Evolutionary conservation across 2,113 vertebrate species (phyloP).

Genomic region (Thunnus thynnus): DNA sequence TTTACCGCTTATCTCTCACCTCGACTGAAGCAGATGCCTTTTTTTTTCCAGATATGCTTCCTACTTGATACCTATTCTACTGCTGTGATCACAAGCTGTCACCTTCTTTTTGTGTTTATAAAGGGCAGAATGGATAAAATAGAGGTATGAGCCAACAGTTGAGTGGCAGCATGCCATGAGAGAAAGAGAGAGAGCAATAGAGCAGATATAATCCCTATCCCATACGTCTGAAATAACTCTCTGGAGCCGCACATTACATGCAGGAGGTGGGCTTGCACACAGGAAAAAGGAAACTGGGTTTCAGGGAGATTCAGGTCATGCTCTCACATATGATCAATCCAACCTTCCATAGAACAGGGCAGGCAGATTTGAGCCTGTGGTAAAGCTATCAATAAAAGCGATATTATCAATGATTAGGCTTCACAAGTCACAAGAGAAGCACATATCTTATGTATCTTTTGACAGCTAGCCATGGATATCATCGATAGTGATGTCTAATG

Average conservation of each 20-base stretch:
- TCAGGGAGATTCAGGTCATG: conserved; percentile 68
- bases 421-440: conserved; percentile 61
- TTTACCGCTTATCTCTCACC: conserved; percentile 26
- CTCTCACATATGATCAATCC: conserved; percentile 63
- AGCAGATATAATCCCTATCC: conserved; percentile 57
- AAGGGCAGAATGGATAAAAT: conserved; percentile 47
- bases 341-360: conserved; percentile 54
- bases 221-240: conserved; percentile 61
- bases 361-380: conserved; percentile 44
- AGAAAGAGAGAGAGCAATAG: conserved; percentile 65
- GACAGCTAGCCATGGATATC: conserved; percentile 47
- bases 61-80: conserved; percentile 32
- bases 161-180: conserved; percentile 72
- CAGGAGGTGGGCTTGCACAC: conserved; percentile 65
- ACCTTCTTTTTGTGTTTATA: conserved; percentile 41
- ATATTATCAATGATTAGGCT: conserved; percentile 54
- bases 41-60: background rate
- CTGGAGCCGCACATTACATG: conserved; percentile 66
- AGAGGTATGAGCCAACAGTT: conserved; percentile 56
- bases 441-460: conserved; percentile 33
- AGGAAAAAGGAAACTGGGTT: conserved; percentile 57
- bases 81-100: conserved; percentile 47
- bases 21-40: conserved; percentile 23
- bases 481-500: conserved; percentile 36
- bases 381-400: conserved; percentile 49